Conservation (phyloP, 30 jellyfish, hydroid and myxozoan species). For the Turritopsis dohrnii region DNA sequence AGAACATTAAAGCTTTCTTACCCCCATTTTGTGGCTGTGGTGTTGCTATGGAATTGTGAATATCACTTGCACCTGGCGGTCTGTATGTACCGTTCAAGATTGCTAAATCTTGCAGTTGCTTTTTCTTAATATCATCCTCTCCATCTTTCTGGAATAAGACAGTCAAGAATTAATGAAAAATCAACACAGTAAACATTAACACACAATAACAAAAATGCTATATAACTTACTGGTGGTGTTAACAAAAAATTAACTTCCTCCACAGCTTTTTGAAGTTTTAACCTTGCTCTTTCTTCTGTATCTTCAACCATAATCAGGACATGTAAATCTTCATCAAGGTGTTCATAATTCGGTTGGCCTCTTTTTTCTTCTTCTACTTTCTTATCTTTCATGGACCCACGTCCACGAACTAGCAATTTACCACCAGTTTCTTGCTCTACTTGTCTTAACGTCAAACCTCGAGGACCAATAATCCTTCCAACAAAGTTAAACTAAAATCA, state of each 20-base stretch:
- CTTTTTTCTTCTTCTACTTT: slow-evolving; percentile 96
- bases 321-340: slow-evolving; percentile 93
- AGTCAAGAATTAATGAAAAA: neutral
- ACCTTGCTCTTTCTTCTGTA: slow-evolving; percentile 94
- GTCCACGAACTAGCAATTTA: slow-evolving; percentile 90
- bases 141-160: slow-evolving; percentile 71
- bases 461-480: slow-evolving; percentile 98
- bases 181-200: neutral
- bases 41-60: slow-evolving; percentile 24
- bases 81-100: slow-evolving; percentile 93
- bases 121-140: slow-evolving; percentile 91
- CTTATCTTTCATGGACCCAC: slow-evolving; percentile 98
- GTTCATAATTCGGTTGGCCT: slow-evolving; percentile 97
- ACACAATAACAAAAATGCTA: neutral
- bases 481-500: slow-evolving; percentile 85
- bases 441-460: slow-evolving; percentile 96
- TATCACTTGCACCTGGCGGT: slow-evolving; percentile 39
- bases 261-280: slow-evolving; percentile 77
- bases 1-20: slow-evolving; percentile 25
- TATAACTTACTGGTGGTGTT: slow-evolving; percentile 94
- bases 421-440: slow-evolving; percentile 98
- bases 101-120: slow-evolving; percentile 93
- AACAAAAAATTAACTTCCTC: slow-evolving; percentile 87
- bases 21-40: slow-evolving; percentile 63
- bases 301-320: slow-evolving; percentile 95